Evolutionary conservation across 2,113 vertebrate genomes (phyloP).

Genomic region (Rafetus swinhoei): DNA sequence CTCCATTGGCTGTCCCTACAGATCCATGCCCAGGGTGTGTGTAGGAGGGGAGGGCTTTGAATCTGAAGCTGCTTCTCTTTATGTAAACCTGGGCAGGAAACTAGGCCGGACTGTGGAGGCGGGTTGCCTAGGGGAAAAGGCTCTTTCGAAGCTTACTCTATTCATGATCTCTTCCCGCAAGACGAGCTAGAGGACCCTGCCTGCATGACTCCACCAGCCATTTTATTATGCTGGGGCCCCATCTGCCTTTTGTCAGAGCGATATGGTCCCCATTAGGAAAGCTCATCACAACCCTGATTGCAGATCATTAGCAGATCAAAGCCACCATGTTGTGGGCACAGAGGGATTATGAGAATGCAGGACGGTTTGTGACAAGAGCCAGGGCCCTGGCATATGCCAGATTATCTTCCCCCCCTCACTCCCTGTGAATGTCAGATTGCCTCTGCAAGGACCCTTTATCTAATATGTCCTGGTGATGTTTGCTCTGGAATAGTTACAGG

Average conservation of each 20-base stretch:
- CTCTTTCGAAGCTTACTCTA: not conserved
- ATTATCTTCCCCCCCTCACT: not conserved
- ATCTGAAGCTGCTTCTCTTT: not conserved
- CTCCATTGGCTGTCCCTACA: not conserved
- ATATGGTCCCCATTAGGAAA: not conserved
- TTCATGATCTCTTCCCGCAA: not conserved
- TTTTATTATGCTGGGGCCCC: not conserved
- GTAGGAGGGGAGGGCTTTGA: not conserved
- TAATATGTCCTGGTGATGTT: accelerated
- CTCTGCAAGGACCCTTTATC: not conserved
- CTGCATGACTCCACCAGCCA: not conserved
- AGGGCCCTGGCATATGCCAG: not conserved
- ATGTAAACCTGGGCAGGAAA: not conserved
- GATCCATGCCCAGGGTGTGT: accelerated
- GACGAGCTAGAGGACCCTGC: not conserved
- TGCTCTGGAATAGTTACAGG: not conserved
- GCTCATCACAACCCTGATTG: not conserved
- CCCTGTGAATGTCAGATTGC: slow-evolving; percentile 7
- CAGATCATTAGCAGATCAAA: slow-evolving; percentile 20
- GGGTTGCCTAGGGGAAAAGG: not conserved
- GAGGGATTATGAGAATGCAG: slow-evolving; percentile 30
- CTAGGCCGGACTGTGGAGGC: not conserved
- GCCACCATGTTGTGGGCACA: slow-evolving; percentile 11
- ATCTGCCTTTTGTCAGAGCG: not conserved
- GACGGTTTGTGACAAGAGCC: not conserved